Percentiles rank a stretch among this genome's conserved stretches.
Evolutionary conservation across 2,888 invertebrate species (phyloP).

Genomic region (Graphium colonna): DNA sequence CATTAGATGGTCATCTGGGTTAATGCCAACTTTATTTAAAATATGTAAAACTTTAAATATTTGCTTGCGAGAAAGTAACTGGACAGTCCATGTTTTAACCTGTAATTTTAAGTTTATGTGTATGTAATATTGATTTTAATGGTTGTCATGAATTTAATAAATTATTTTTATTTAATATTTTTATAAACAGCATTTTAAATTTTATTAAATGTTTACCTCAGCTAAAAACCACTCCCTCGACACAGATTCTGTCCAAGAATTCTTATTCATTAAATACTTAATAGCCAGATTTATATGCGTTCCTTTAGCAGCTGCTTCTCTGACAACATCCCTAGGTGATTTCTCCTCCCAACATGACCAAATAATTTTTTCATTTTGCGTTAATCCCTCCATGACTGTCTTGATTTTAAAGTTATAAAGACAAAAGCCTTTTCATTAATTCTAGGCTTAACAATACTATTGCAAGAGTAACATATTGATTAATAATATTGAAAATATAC

Average conservation of each 20-base stretch:
- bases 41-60: slow-evolving; percentile 83
- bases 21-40: slow-evolving; percentile 81
- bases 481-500: neutral
- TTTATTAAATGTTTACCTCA: too few species aligned
- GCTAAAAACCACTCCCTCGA: slow-evolving; percentile 78
- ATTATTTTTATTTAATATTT: too few species aligned
- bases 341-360: slow-evolving; percentile 84
- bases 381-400: slow-evolving; percentile 78
- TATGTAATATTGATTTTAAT: too few species aligned
- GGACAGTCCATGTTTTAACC: slow-evolving; percentile 82
- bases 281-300: slow-evolving; percentile 80
- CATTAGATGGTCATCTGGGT: slow-evolving; percentile 79
- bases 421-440: neutral
- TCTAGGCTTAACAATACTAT: neutral
- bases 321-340: slow-evolving; percentile 81
- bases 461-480: neutral
- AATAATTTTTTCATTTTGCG: slow-evolving; percentile 79
- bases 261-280: slow-evolving; percentile 78
- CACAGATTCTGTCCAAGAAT: slow-evolving; percentile 71
- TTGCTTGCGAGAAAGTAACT: slow-evolving; percentile 81
- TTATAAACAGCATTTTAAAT: too few species aligned
- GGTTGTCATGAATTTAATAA: too few species aligned
- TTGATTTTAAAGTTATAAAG: neutral
- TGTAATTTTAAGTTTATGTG: slow-evolving; percentile 39
- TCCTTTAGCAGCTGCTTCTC: slow-evolving; percentile 85